Base-by-base conservation (phyloP, 2,888 invertebrate species). In the Copidosoma aretas region DNA sequence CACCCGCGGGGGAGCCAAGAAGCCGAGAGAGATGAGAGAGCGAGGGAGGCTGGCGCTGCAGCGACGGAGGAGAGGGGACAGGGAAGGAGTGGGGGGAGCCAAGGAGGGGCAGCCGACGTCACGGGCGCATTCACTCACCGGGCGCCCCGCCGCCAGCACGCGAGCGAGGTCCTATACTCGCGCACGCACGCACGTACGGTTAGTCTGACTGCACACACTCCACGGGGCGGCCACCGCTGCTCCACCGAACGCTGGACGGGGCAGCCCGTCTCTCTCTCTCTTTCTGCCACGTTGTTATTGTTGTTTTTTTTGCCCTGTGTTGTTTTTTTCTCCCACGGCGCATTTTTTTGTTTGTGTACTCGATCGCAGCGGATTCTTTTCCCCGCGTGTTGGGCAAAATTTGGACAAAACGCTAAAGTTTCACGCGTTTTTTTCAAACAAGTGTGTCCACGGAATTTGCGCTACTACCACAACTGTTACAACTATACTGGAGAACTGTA, bases 81-180 rank as follows among this genome's bases (percentile, higher is more conserved):
- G 54, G n/a, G 22, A n/a, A 43, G 43, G 19, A 4, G 46, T 24
- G 60, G 59, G 56, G 78, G 77, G 73, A 75, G 76, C 77, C 77
- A 76, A 78, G 79, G 82, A 80, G 81, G 81, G 82, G 82, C 80
- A 80, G 79, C 76, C 76, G 78, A 80, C 80, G 77, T 81, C 79
- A 79, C 80, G 75, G 79, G 73, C 77, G 76, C 79, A 82, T 81
- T 82, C 82, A 82, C 82, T 82, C 81, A 80, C 78, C 82, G 82
- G 80, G 81, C 81, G 82, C 81, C 79, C 78, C 80, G 73, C 73
- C 75, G 73, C n/a, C 61, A 70, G 72, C 46, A 67, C 70, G 60
- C 58, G 25, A 49, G 54, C 54, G n/a, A n/a, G n/a, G n/a, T n/a
- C n/a, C n/a, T n/a, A n/a, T n/a, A n/a, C 65, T 59, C 59, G 52